Base-by-base conservation (phyloP, 1,140 invertebrate species). In the Helicoverpa armigera region DNA sequence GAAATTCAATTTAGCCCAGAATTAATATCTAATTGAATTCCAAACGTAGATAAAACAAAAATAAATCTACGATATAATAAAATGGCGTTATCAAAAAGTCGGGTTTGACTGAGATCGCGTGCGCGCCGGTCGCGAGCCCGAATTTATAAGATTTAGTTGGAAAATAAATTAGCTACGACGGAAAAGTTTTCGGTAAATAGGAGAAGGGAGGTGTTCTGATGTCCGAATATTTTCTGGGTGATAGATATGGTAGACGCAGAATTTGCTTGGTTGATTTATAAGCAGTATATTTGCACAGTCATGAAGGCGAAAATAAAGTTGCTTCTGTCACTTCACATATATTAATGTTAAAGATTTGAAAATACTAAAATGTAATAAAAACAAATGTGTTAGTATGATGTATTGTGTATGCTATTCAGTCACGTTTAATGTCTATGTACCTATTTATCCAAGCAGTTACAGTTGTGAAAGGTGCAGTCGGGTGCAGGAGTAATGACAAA, bases 131-230 rank as follows among this genome's bases (percentile, higher is more conserved):
- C 73, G 85, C 90, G 85, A 85, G 88, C 87, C 85, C 86, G 83
- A 89, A 89, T 90, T 92, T 89, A 91, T 91, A 91, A 94, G 92
- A 94, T 94, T 94, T 92, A 90, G 87, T 90, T 82, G 90, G 86
- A 89, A 94, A 92, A 91, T 94, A 94, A 94, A 94, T 94, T 92
- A 94, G 86, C 86, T 90, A 85, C 87, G 90, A 91, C 88, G 92
- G 86, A 90, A 93, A 93, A 92, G 82, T 93, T 94, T 92, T 91
- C 84, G 91, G 88, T 93, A 93, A 94, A 93, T 91, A 94, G 87
- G 83, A 91, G 87, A 85, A 87, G 88, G 88, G 83, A 74, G 63
- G 82, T 79, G 79, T 58, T 79, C 63, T 80, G 79, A 84, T 79
- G 82, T 65, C 16, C 3, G 63, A 86, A 81, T 70, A 48, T 78